phyloP scores from a whole-genome alignment of 2,797 vertebrate genomes.

The Coccyzus lansbergi region DNA sequence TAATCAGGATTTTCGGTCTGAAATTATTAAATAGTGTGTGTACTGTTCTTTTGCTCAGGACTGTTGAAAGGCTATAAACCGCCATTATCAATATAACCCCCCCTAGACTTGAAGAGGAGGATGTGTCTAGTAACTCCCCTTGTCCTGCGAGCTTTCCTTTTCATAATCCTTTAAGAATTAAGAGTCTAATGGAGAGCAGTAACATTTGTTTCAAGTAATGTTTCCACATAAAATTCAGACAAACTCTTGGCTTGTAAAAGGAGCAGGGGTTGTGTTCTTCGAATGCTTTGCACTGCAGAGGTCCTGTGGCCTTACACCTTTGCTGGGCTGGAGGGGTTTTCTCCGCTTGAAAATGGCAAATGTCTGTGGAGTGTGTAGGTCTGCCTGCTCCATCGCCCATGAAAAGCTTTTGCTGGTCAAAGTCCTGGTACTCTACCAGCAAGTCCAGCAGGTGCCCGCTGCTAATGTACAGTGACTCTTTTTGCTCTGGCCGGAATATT shows the following conservation, averaged over 20 bases:
- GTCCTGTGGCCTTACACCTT: not conserved
- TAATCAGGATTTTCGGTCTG: not conserved
- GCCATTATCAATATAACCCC: accelerated
- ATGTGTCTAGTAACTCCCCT: not conserved
- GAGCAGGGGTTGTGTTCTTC: not conserved
- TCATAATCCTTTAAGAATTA: not conserved
- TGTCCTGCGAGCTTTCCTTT: not conserved
- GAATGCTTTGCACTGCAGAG: not conserved
- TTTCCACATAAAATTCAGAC: not conserved
- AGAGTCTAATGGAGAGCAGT: not conserved
- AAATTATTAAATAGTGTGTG: not conserved
- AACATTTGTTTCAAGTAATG: not conserved
- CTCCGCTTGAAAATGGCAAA: not conserved
- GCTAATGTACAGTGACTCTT: not conserved
- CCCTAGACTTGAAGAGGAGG: not conserved
- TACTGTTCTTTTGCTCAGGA: not conserved
- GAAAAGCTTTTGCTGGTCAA: accelerated
- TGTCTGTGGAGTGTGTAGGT: not conserved
- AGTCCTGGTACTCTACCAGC: not conserved
- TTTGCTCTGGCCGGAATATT: not conserved
- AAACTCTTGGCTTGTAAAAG: not conserved
- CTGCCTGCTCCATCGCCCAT: accelerated
- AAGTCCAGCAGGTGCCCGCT: not conserved
- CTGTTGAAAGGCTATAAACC: not conserved
- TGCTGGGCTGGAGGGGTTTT: not conserved